Evolutionary conservation across 2,888 invertebrate genomes (phyloP), one percentile per base, ranked within the genome.

Genomic region (Mamestra brassicae): DNA sequence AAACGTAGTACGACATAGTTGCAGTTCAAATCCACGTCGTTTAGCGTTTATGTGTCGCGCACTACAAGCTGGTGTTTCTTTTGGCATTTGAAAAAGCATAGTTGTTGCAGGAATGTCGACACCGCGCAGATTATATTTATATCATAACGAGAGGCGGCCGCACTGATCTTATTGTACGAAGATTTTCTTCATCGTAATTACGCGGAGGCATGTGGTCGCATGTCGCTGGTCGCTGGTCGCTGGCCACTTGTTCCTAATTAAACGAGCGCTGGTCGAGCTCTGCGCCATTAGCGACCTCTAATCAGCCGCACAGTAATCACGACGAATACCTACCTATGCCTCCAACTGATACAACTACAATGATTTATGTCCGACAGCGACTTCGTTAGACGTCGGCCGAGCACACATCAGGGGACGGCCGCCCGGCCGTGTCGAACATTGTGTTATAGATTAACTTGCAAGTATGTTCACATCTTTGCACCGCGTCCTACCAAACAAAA

Each of bases 151-250:
- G 73, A 72, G 13, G 76, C 78, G 73, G 66, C 55, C 42, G 66
- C 63, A 63, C 68, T 78, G 78, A 83, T 81, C 70, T 64, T 85
- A 85, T 82, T 64, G 45, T 57, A 69, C 47, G 62, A 76, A 73
- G 58, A 74, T 81, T 71, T 73, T 69, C 60, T 78, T 78, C 57
- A 55, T 50, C 64, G 72, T 76, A 76, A 84, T 76, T 55, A 65
- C 70, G 36, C 45, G 17, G n/a, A 50, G 58, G 69, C 71, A 69
- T 72, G 71, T 60, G 60, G 57, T 60, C 50, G 54, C 61, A 42
- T 60, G 52, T 47, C 55, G 55, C 63, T 54, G 26, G 54, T 45
- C 15, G 58, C 67, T 55, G 50, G 52, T 34, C 15, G 58, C 67
- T 55, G 50, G 52, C n/a, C 52, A 57, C 66, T 60, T 58, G 57